Conservation (phyloP, 2,888 invertebrate species). For the Callosobruchus maculatus region DNA sequence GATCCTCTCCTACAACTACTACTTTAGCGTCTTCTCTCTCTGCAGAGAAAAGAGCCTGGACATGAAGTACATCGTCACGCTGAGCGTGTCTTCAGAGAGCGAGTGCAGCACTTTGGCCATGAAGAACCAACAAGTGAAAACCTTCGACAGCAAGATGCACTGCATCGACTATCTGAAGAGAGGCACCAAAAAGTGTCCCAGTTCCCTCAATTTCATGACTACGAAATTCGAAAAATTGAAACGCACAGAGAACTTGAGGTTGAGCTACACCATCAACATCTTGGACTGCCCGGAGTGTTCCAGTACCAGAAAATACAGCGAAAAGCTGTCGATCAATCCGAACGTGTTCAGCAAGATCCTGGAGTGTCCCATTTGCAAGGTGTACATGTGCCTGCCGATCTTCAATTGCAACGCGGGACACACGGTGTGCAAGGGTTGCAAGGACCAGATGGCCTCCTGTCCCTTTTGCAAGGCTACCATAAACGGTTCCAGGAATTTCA, state of each 20-base stretch:
- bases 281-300: neutral
- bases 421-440: slow-evolving; percentile 35
- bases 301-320: neutral
- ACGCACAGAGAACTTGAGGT: slow-evolving; percentile 8
- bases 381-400: slow-evolving; percentile 38
- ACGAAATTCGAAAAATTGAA: slow-evolving; percentile 14
- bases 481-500: slow-evolving; percentile 33
- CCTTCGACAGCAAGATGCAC: slow-evolving; percentile 17
- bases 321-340: slow-evolving; percentile 4
- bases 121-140: slow-evolving; percentile 17
- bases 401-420: slow-evolving; percentile 38
- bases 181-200: slow-evolving; percentile 13
- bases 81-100: slow-evolving; percentile 9
- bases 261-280: slow-evolving; percentile 15
- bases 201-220: slow-evolving; percentile 16
- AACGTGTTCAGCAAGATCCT: slow-evolving; percentile 5
- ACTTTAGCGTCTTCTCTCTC: slow-evolving; percentile 18
- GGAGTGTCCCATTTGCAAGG: slow-evolving; percentile 42
- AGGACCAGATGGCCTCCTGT: slow-evolving; percentile 27
- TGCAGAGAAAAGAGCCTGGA: slow-evolving; percentile 13
- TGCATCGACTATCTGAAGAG: slow-evolving; percentile 8
- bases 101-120: slow-evolving; percentile 7
- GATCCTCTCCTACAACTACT: slow-evolving; percentile 17
- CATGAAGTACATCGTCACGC: slow-evolving; percentile 11
- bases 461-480: slow-evolving; percentile 32